phyloP scores from a whole-genome alignment of 2,113 vertebrate species.

The Candoia aspera region DNA sequence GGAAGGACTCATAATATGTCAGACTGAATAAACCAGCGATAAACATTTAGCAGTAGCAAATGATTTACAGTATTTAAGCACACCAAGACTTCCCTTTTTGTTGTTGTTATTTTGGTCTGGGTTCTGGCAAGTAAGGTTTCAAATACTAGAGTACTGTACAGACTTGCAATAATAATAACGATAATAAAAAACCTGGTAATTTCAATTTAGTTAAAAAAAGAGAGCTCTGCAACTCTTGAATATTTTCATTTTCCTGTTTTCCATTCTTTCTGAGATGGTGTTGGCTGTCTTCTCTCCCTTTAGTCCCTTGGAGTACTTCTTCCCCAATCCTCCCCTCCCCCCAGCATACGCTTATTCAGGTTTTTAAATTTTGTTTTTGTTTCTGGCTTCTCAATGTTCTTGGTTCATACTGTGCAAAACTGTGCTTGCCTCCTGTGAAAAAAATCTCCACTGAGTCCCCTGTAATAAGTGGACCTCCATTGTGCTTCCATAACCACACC shows the following conservation, averaged over 20 bases:
- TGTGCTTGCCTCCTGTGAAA: neutral
- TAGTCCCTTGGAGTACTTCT: neutral
- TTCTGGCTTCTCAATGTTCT: neutral
- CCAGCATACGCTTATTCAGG: neutral
- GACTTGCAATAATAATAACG: neutral
- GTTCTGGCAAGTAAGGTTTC: neutral
- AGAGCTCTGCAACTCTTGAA: neutral
- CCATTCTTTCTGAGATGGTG: neutral
- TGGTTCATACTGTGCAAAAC: neutral
- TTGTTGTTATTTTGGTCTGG: neutral
- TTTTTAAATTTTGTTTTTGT: neutral
- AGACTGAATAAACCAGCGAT: neutral
- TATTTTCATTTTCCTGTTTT: neutral
- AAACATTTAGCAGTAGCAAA: neutral
- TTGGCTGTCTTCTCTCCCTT: neutral
- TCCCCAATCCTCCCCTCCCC: no score
- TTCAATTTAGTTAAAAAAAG: neutral
- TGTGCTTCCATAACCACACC: neutral
- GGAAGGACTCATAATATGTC: neutral
- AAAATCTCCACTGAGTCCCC: neutral
- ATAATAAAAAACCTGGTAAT: neutral
- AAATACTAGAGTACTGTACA: neutral
- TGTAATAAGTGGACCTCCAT: neutral
- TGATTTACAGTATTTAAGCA: neutral
- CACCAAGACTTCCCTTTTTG: neutral